Evolutionary conservation across 1,140 invertebrate species (phyloP).

Genomic region (Melanaphis sacchari): DNA sequence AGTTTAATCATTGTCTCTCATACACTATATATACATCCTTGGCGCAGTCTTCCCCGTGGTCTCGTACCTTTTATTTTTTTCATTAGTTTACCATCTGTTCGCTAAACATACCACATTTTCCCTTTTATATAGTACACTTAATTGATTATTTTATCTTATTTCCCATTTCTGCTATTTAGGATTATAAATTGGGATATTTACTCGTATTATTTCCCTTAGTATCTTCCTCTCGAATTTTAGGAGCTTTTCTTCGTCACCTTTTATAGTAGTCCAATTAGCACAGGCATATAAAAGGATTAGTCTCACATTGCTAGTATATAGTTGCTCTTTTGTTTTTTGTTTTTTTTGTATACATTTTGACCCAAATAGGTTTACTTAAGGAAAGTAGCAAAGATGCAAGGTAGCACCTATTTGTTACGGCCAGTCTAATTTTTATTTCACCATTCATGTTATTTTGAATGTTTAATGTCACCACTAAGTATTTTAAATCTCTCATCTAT

Average conservation of each 20-base stretch:
- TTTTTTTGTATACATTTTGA: conserved; percentile 14
- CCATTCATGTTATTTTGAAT: neutral
- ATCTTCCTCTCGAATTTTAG: neutral
- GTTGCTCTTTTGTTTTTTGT: neutral
- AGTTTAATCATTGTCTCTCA: neutral
- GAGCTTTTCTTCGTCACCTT: neutral
- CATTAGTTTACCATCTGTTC: neutral
- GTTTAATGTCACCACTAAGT: neutral
- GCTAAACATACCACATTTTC: neutral
- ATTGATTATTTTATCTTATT: neutral
- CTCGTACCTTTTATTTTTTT: neutral
- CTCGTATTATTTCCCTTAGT: too few relatives aligned
- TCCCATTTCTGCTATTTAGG: too few relatives aligned
- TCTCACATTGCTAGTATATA: conserved; percentile 1
- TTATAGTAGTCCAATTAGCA: neutral
- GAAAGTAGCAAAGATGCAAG: too few relatives aligned
- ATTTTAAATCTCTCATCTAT: neutral
- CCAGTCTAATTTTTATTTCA: too few relatives aligned
- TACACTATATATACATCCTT: neutral
- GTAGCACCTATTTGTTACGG: neutral
- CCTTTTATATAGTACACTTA: neutral
- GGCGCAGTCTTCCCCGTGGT: neutral
- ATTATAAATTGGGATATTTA: too few relatives aligned
- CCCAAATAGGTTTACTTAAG: neutral
- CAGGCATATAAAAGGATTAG: neutral